Base-by-base conservation (phyloP, 2,797 vertebrate genomes). In the Lacerta bilineata region DNA sequence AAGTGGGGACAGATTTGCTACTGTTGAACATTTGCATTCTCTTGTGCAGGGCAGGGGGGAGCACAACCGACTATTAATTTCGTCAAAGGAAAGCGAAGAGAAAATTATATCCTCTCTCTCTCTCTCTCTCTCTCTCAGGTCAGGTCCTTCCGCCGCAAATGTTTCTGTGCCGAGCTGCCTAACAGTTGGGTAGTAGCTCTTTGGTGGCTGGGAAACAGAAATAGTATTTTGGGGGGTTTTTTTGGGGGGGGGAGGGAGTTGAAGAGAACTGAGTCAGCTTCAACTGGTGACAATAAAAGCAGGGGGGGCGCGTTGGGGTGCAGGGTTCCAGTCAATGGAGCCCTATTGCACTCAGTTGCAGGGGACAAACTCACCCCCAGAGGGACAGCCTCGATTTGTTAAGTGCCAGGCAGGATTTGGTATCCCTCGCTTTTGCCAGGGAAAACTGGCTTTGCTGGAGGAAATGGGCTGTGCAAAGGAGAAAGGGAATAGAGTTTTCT, bases 201-300 rank as follows among this genome's bases (percentile, higher is more conserved):
- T 76, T n/a, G 84, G 61, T 5, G 1, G 39, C 5, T 87, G 85
- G 85, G 78, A 41, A 75, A 91, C 93, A 94, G 87, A 94, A 95
- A 91, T 92, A 89, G 79, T 55, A 55, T 55, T 55, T 55, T 55
- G 3, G 46, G 43, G 43, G 41, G 41, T 41, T n/a, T n/a, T n/a
- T n/a, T 10, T 10, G 46, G 46, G 46, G 50, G 50, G 50, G 13
- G 13, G 50, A 13, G 50, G 13, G 50, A 55, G 50, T 55, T 55
- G 50, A 55, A 55, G 50, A 55, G 50, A 55, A 55, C 50, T 55
- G 50, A 55, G 50, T 55, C 50, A 55, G 50, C 50, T 55, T 55
- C 13, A 55, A 55, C 50, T 55, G 50, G 15, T 1, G 11, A 55
- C 50, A 55, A 13, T 55, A 25, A 9, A 5, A 94, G 88, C 89